These are phyloP conservation scores for Anas flavirostris DNA, from an alignment of 2,797 vertebrate genomes.

Conservation along the genomic window DNA sequence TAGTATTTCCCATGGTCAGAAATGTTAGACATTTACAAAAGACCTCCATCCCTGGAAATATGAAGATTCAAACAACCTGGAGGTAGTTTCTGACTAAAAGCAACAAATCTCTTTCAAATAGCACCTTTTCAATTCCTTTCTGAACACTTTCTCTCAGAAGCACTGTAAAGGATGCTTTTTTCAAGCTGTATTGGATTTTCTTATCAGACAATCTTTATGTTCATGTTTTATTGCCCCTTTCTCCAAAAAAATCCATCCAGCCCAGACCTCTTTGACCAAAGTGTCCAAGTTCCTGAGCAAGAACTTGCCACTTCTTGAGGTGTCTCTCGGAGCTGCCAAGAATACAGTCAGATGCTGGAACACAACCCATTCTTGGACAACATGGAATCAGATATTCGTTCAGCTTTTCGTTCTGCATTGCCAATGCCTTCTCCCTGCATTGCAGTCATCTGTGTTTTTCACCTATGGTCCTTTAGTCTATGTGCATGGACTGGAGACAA, in stretches of 20 bases:
- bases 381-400: not conserved
- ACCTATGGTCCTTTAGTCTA: not conserved
- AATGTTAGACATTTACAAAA: not conserved
- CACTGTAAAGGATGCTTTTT: not conserved
- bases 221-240: not conserved
- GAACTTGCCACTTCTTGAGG: not conserved
- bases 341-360: not conserved
- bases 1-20: not conserved
- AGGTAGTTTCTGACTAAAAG: not conserved
- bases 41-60: not conserved
- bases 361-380: rapidly evolving
- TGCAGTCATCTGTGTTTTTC: rapidly evolving
- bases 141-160: not conserved
- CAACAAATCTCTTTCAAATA: not conserved
- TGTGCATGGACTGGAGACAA: not conserved
- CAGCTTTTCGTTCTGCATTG: not conserved
- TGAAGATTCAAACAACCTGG: not conserved
- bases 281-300: not conserved
- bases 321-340: not conserved
- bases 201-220: not conserved
- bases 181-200: not conserved
- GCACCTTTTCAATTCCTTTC: not conserved
- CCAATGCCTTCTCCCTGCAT: not conserved
- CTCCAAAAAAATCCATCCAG: rapidly evolving
- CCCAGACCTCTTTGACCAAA: not conserved